Evolutionary conservation across 2,888 invertebrate species (phyloP).

Genomic region (Tetropium fuscum): DNA sequence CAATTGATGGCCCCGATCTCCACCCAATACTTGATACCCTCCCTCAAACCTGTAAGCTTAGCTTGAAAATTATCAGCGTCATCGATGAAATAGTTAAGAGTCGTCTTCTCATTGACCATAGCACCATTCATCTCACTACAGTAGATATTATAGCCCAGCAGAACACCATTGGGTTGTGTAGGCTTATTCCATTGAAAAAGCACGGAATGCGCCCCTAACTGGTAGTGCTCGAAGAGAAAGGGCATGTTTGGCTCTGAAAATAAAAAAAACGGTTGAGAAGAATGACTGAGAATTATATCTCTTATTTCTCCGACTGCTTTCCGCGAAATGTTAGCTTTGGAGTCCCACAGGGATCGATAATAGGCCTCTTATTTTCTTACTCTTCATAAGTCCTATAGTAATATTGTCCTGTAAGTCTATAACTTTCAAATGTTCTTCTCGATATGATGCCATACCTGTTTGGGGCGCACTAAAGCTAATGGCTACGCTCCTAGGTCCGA

Average conservation of each 20-base stretch:
- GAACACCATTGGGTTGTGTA: slow-evolving; percentile 53
- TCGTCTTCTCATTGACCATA: slow-evolving; percentile 48
- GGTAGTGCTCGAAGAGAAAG: slow-evolving; percentile 50
- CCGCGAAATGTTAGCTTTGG: too few relatives aligned
- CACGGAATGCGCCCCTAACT: slow-evolving; percentile 51
- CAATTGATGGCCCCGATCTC: slow-evolving; percentile 57
- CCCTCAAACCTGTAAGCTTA: slow-evolving; percentile 53
- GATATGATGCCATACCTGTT: slow-evolving; percentile 55
- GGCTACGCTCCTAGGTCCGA: slow-evolving; percentile 56
- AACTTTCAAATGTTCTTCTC: too few relatives aligned
- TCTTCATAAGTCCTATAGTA: too few relatives aligned
- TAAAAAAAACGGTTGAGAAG: too few relatives aligned
- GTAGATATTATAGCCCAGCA: slow-evolving; percentile 56
- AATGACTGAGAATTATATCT: too few relatives aligned
- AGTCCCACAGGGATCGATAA: too few relatives aligned
- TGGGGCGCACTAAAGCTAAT: slow-evolving; percentile 58
- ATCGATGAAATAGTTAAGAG: slow-evolving; percentile 49
- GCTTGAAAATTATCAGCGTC: slow-evolving; percentile 54
- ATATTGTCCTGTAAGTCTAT: too few relatives aligned
- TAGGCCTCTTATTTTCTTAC: too few relatives aligned
- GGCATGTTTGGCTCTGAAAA: slow-evolving; percentile 55
- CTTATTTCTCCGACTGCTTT: too few relatives aligned
- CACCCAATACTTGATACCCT: slow-evolving; percentile 52
- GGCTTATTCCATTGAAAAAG: slow-evolving; percentile 57
- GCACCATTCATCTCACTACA: slow-evolving; percentile 50